Percentiles rank a stretch among this genome's conserved stretches.
phyloP scores from a whole-genome alignment of 2,888 invertebrate genomes.

The Oscheius sp. region DNA sequence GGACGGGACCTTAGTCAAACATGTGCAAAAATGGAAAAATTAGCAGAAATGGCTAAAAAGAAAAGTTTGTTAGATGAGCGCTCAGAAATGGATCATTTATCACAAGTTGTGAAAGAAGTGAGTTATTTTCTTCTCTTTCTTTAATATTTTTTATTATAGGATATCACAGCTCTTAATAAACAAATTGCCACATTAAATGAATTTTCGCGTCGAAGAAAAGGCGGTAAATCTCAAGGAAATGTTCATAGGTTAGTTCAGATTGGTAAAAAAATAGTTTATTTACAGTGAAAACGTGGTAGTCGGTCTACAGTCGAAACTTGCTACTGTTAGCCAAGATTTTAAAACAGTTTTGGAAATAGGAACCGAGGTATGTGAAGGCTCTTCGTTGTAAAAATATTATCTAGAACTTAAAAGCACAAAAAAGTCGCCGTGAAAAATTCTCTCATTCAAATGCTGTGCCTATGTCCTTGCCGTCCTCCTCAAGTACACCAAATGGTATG shows the following conservation, averaged over 20 bases:
- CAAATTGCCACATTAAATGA: slow-evolving; percentile 87
- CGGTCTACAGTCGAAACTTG: slow-evolving; percentile 86
- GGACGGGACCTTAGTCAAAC: slow-evolving; percentile 95
- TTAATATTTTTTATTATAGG: slow-evolving; percentile 74
- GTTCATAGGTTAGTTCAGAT: slow-evolving; percentile 42
- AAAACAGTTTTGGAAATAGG: slow-evolving; percentile 96
- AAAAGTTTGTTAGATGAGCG: slow-evolving; percentile 96
- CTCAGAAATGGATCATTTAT: slow-evolving; percentile 96
- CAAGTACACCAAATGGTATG: slow-evolving; percentile 73
- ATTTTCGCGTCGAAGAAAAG: slow-evolving; percentile 49
- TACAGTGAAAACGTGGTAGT: slow-evolving; percentile 84
- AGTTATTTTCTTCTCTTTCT: not conserved
- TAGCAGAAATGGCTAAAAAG: slow-evolving; percentile 90
- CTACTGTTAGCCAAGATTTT: slow-evolving; percentile 96
- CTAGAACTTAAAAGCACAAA: slow-evolving; percentile 92
- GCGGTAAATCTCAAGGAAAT: slow-evolving; percentile 41
- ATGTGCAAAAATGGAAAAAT: slow-evolving; percentile 94
- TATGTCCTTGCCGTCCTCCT: slow-evolving; percentile 74
- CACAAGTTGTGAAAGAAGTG: slow-evolving; percentile 91
- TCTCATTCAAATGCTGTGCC: slow-evolving; percentile 60
- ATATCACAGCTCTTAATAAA: slow-evolving; percentile 91
- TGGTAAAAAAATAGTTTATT: slow-evolving; percentile 72
- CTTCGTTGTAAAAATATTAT: not conserved
- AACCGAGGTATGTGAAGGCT: slow-evolving; percentile 81
- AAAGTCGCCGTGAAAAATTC: slow-evolving; percentile 90